These are phyloP conservation scores for Helicoverpa armigera DNA, from an alignment of 1,140 invertebrate genomes.

Conservation along the genomic window DNA sequence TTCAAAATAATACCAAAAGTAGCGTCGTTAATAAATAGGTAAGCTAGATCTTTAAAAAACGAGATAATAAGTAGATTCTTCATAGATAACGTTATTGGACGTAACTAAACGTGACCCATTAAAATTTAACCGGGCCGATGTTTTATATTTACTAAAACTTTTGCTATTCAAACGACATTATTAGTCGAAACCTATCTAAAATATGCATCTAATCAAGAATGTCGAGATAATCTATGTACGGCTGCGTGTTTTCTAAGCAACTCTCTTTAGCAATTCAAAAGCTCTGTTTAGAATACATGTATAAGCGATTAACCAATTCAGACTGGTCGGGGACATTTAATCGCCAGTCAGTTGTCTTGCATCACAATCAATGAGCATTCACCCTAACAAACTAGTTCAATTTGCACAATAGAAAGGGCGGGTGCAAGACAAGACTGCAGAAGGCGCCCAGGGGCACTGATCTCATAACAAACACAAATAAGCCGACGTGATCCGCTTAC, in stretches of 20 bases:
- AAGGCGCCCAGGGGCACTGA: conserved; percentile 70
- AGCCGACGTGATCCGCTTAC: conserved; percentile 84
- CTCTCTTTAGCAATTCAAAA: conserved; percentile 27
- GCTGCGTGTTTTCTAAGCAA: neutral
- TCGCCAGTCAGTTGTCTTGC: conserved; percentile 42
- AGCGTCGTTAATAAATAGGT: too few species aligned
- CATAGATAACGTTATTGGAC: too few species aligned
- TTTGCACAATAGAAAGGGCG: conserved; percentile 63
- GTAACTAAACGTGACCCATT: too few species aligned
- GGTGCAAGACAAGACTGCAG: conserved; percentile 67
- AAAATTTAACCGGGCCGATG: too few species aligned
- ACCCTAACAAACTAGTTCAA: conserved; percentile 56
- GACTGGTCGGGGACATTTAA: conserved; percentile 17
- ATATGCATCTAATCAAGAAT: neutral
- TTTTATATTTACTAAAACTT: neutral
- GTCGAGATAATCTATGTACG: neutral
- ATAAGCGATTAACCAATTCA: conserved; percentile 32
- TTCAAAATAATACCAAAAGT: too few species aligned
- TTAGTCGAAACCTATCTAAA: neutral
- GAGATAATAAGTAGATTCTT: too few species aligned
- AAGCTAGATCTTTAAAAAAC: too few species aligned
- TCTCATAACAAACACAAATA: conserved; percentile 85
- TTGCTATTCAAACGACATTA: neutral
- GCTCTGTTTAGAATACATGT: conserved; percentile 23
- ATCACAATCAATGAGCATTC: conserved; percentile 41